Evolutionary conservation across 2,888 invertebrate genomes (phyloP), one percentile per base, ranked within the genome.

Genomic region (Megalurothrips usitatus): DNA sequence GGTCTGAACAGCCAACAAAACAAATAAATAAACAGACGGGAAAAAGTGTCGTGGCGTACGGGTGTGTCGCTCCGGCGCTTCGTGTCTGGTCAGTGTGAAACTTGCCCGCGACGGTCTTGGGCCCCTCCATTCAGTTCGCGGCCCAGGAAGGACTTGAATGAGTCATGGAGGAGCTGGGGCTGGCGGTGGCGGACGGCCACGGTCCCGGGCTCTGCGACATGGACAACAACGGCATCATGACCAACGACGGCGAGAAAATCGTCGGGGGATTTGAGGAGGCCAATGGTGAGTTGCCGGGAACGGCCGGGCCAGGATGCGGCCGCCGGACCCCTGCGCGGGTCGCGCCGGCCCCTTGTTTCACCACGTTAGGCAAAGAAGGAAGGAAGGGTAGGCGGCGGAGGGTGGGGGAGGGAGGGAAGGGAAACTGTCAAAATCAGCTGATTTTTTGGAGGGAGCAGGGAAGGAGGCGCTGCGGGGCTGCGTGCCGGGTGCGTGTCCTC

Each of bases 361-460:
- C n/a, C 58, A 58, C n/a, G 19, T 58, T 58, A 58, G 34, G 34
- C 34, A 43, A 43, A 43, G 34, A 43, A 43, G 34, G 34, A 43
- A 43, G 68, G 68, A 26, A 26, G 26, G 68, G 68, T 26, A 1
- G 23, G 23, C 9, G 23, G 12, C 1, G 52, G 52, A 9, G 52
- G 52, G 52, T 17, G 52, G 23, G 68, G 68, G 58, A 14, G 58
- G 68, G 26, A 23, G 68, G 23, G n/a, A n/a, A 26, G 34, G 68
- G 23, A 26, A 75, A 75, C 68, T 75, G 68, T 75, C 68, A 75
- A 26, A 75, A 75, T 75, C 68, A 75, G 68, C 68, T 75, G 68
- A 26, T 75, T 75, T 75, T 26, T 43, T 6, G 34, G 34, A 43
- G 34, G 34, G 34, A 43, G 34, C 34, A 43, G 34, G 3, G 34